A percentile compares a stretch with the other conserved stretches of the same genome.
Conservation (phyloP, 64 coral and sea anemone species). For the Pachyseris speciosa region DNA sequence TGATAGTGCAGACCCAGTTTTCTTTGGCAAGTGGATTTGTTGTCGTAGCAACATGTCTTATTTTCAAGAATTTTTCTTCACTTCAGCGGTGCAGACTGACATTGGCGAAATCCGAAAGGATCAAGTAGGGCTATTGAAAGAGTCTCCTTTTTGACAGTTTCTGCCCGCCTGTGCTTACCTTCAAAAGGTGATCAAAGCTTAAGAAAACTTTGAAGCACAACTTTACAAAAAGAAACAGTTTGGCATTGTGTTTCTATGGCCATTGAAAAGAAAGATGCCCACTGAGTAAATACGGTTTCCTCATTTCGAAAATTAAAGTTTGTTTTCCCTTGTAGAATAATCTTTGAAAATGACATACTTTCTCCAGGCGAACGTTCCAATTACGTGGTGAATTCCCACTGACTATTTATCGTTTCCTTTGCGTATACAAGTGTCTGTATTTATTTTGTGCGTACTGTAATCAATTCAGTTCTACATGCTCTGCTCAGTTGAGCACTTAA, state of each 20-base stretch:
- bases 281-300: conserved; percentile 19
- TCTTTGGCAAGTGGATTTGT: conserved; percentile 17
- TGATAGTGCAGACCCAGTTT: neutral
- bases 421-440: neutral
- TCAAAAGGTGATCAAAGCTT: conserved; percentile 33
- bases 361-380: neutral
- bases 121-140: conserved; percentile 10
- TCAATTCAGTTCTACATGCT: neutral
- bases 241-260: conserved; percentile 7
- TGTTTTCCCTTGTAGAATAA: conserved; percentile 17
- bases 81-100: conserved; percentile 8
- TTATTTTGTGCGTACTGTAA: conserved; percentile 3
- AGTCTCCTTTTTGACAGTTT: neutral
- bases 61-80: conserved; percentile 38
- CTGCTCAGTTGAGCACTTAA: neutral
- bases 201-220: conserved; percentile 6
- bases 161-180: conserved; percentile 18
- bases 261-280: neutral
- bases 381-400: neutral
- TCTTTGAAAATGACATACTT: conserved; percentile 12
- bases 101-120: neutral
- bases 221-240: conserved; percentile 35
- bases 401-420: conserved; percentile 6
- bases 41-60: conserved; percentile 4
- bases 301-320: conserved; percentile 49